Percentiles rank a stretch among this genome's conserved stretches.
Conservation (phyloP, 2,888 invertebrate genomes). For the Muscina levida region DNA sequence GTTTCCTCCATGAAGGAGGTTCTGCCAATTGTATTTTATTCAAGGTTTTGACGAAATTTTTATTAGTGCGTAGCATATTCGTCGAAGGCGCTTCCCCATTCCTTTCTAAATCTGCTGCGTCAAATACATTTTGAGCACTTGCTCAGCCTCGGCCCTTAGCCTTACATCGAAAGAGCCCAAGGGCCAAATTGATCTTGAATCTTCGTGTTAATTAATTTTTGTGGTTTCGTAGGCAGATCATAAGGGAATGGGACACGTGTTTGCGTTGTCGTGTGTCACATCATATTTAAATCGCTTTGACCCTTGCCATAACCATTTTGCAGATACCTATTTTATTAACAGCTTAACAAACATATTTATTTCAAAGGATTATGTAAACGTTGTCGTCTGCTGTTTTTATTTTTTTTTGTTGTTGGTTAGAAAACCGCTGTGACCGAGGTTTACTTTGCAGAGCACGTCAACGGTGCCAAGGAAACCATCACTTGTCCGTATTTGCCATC, state of each 20-base stretch:
- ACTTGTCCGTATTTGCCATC: conserved; percentile 5
- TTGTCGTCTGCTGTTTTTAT: not conserved
- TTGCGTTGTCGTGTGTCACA: too few species aligned
- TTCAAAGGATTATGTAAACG: not conserved
- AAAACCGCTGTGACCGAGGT: conserved; percentile 9
- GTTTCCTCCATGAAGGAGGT: conserved; percentile 14
- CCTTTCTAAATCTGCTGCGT: too few species aligned
- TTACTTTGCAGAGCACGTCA: not conserved
- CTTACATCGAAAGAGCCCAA: too few species aligned
- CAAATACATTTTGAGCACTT: too few species aligned
- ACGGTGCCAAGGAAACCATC: too few species aligned
- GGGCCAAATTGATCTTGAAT: not conserved
- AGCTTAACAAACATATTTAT: conserved; percentile 1
- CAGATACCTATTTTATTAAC: conserved; percentile 12
- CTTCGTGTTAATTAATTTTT: conserved; percentile 24
- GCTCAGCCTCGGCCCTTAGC: too few species aligned
- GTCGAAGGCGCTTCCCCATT: too few species aligned
- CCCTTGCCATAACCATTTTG: not conserved
- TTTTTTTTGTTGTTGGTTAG: not conserved
- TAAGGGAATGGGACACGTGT: too few species aligned
- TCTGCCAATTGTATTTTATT: conserved; percentile 50
- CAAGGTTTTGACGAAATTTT: not conserved
- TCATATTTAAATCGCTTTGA: too few species aligned
- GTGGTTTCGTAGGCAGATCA: not conserved
- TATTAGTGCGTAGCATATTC: too few species aligned